phyloP scores from a whole-genome alignment of 2,888 invertebrate species.

The Epistrophella euchroma region DNA sequence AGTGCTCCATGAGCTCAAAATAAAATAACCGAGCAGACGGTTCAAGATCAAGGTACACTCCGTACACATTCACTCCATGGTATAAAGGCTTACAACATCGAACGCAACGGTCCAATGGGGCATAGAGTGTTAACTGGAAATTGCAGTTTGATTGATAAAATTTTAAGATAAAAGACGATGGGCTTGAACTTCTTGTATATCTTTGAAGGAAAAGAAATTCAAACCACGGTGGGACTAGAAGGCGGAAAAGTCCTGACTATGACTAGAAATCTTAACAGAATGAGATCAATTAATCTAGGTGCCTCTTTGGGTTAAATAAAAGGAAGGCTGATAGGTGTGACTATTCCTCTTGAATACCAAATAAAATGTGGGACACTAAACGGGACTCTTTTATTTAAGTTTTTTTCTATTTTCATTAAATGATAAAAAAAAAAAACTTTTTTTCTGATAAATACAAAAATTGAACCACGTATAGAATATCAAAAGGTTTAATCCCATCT shows the following conservation, averaged over 20 bases:
- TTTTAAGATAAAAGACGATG: constrained; percentile 42
- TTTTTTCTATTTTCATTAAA: no score
- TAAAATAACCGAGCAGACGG: no score
- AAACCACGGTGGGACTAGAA: neutral
- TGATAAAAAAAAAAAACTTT: no score
- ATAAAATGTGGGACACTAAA: neutral
- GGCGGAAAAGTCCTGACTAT: neutral
- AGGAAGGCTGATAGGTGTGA: neutral
- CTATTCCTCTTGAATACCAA: neutral
- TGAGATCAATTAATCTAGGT: constrained; percentile 32
- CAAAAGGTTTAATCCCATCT: no score
- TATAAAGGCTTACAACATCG: constrained; percentile 3
- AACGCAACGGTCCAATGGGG: constrained; percentile 7
- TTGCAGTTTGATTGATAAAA: constrained; percentile 73
- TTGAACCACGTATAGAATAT: no score
- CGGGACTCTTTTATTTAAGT: neutral
- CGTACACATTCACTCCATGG: constrained; percentile 3
- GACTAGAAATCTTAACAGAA: neutral
- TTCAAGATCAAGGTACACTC: constrained; percentile 35
- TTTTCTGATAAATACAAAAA: no score
- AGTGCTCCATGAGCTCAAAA: no score
- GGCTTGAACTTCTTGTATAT: constrained; percentile 27
- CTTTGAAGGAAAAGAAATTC: constrained; percentile 55
- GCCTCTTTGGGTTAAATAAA: constrained; percentile 7
- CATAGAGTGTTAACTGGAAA: constrained; percentile 63